Percentiles rank a stretch among this genome's conserved stretches.
phyloP scores from a whole-genome alignment of 2,113 vertebrate species.

The Odocoileus hemionus region DNA sequence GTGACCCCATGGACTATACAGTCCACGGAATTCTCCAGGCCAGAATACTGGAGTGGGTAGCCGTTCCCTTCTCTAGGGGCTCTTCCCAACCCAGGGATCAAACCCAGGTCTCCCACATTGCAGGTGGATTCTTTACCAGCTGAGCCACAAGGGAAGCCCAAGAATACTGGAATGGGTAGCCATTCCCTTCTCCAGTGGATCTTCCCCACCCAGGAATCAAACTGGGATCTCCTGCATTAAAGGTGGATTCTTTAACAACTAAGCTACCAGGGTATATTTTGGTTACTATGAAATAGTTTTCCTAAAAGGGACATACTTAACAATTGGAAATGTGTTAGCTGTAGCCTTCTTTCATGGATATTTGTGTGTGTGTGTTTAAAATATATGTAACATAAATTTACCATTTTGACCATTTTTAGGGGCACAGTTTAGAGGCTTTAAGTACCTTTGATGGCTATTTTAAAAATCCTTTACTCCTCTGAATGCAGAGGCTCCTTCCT shows the following conservation, averaged over 20 bases:
- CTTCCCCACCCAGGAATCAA: neutral
- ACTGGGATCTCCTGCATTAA: neutral
- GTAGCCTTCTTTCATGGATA: neutral
- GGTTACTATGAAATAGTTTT: neutral
- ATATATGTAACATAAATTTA: neutral
- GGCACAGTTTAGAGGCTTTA: neutral
- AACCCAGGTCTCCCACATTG: neutral
- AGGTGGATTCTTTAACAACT: neutral
- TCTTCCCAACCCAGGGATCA: neutral
- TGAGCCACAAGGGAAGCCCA: neutral
- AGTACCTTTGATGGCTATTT: neutral
- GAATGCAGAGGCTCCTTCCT: neutral
- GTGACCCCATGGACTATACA: neutral
- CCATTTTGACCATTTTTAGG: neutral
- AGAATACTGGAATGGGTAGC: neutral
- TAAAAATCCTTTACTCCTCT: neutral
- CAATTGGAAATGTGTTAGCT: neutral
- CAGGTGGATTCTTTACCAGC: neutral
- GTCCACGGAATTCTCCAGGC: neutral
- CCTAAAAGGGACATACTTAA: slow-evolving; percentile 11
- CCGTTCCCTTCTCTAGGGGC: neutral
- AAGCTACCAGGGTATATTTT: neutral
- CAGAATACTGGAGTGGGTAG: neutral
- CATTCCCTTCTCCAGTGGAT: neutral
- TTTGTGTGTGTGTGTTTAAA: neutral